These are phyloP conservation scores for Calliphora vicina DNA, from an alignment of 1,140 invertebrate genomes.

Conservation along the genomic window DNA sequence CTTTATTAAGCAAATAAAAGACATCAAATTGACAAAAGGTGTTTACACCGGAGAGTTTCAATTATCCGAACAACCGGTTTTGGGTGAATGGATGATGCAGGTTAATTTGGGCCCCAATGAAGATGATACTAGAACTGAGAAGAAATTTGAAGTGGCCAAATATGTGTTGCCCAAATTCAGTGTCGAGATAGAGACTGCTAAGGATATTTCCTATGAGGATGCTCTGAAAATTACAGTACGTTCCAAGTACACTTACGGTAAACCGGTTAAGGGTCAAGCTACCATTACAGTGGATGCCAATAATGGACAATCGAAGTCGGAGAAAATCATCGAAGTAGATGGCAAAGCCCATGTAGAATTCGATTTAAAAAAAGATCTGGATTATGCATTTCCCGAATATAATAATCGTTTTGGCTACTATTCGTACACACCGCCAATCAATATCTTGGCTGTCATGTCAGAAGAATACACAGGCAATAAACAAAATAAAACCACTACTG, in stretches of 20 bases:
- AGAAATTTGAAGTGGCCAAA: slow-evolving; percentile 70
- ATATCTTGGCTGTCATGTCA: slow-evolving; percentile 77
- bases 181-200: slow-evolving; percentile 80
- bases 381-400: background rate
- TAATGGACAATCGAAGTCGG: slow-evolving; percentile 38
- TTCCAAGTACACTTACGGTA: slow-evolving; percentile 76
- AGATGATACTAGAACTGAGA: slow-evolving; percentile 43
- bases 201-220: slow-evolving; percentile 82
- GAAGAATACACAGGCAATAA: slow-evolving; percentile 76
- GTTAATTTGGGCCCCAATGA: slow-evolving; percentile 60
- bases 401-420: slow-evolving; percentile 51
- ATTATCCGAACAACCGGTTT: slow-evolving; percentile 83
- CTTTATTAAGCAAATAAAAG: slow-evolving; percentile 74
- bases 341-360: slow-evolving; percentile 77
- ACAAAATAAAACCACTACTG: slow-evolving; percentile 79
- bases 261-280: slow-evolving; percentile 79
- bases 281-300: slow-evolving; percentile 71
- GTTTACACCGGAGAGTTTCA: slow-evolving; percentile 81
- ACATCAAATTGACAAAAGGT: slow-evolving; percentile 74
- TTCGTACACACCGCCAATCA: slow-evolving; percentile 64
- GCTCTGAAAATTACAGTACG: slow-evolving; percentile 79
- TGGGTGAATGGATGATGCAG: slow-evolving; percentile 90
- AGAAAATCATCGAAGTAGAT: slow-evolving; percentile 75
- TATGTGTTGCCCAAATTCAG: slow-evolving; percentile 94
- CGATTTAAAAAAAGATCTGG: slow-evolving; percentile 69